Percentiles rank a stretch among this genome's conserved stretches.
phyloP scores from a whole-genome alignment of 2,113 vertebrate genomes.

The Coptodon bakossiorum region DNA sequence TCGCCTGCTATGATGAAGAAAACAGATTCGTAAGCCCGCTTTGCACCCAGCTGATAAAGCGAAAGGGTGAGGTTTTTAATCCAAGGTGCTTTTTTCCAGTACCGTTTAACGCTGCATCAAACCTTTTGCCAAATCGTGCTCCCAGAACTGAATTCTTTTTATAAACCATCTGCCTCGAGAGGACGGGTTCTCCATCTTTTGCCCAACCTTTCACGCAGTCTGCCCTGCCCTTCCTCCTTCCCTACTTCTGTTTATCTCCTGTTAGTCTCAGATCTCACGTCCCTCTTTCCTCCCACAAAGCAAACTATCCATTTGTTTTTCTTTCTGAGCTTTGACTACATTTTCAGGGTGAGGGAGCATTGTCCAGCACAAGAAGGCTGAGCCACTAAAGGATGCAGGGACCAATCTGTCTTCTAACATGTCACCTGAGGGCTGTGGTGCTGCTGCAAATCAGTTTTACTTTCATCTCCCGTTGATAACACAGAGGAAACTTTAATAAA shows the following conservation, averaged over 20 bases:
- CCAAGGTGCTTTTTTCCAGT: not conserved
- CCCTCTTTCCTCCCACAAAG: not conserved
- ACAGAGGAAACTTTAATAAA: not conserved
- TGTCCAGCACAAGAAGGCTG: not conserved
- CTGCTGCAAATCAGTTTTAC: not conserved
- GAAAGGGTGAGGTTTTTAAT: not conserved
- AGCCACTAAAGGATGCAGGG: not conserved
- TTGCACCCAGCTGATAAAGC: not conserved
- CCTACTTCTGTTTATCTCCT: not conserved
- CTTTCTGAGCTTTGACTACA: not conserved
- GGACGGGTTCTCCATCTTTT: not conserved
- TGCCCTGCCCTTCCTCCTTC: not conserved
- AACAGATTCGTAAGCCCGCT: not conserved
- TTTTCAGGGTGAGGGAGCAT: not conserved
- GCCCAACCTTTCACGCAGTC: not conserved
- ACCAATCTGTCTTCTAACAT: conserved; percentile 16
- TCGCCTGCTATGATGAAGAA: not conserved
- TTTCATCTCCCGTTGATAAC: not conserved
- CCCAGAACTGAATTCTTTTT: not conserved
- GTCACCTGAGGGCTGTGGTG: not conserved
- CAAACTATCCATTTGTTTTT: not conserved
- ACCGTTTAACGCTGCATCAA: not conserved
- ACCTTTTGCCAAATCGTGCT: not conserved
- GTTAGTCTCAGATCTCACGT: not conserved
- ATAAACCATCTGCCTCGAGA: not conserved